A percentile compares a stretch with the other conserved stretches of the same genome.
Conservation (phyloP, 2,797 vertebrate genomes). For the Argentina silus region DNA sequence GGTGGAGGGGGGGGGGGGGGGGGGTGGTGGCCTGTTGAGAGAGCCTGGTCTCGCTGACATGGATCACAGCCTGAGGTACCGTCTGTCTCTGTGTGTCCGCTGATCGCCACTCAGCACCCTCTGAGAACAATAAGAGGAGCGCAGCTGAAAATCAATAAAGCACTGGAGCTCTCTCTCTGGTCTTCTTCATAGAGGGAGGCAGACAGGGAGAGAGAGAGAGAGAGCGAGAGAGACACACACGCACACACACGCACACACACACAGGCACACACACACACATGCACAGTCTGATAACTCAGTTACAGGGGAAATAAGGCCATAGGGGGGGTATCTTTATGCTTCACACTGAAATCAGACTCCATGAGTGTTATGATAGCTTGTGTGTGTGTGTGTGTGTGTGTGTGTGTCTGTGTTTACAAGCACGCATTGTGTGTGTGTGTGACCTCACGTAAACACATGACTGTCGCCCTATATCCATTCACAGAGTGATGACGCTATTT, state of each 20-base stretch:
- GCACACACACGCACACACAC: neutral
- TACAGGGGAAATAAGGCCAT: neutral
- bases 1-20: neutral
- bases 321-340: neutral
- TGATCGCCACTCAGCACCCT: constrained; percentile 63
- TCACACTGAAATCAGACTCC: neutral
- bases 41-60: constrained; percentile 54
- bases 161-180: constrained; percentile 59
- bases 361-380: neutral
- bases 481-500: constrained; percentile 34
- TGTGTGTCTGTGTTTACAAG: neutral
- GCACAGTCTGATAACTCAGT: constrained; percentile 8
- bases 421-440: neutral
- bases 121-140: constrained; percentile 69
- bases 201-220: neutral
- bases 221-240: neutral
- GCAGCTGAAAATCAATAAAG: constrained; percentile 75
- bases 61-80: constrained; percentile 67
- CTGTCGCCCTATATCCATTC: constrained; percentile 31
- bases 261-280: too few species aligned
- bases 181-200: constrained; percentile 63
- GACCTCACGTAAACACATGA: constrained; percentile 9
- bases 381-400: constrained; percentile 16
- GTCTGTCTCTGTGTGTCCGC: constrained; percentile 51
- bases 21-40: constrained; percentile 58